Conservation (phyloP, 2,113 vertebrate species). For the Benitochromis conjunctus region DNA sequence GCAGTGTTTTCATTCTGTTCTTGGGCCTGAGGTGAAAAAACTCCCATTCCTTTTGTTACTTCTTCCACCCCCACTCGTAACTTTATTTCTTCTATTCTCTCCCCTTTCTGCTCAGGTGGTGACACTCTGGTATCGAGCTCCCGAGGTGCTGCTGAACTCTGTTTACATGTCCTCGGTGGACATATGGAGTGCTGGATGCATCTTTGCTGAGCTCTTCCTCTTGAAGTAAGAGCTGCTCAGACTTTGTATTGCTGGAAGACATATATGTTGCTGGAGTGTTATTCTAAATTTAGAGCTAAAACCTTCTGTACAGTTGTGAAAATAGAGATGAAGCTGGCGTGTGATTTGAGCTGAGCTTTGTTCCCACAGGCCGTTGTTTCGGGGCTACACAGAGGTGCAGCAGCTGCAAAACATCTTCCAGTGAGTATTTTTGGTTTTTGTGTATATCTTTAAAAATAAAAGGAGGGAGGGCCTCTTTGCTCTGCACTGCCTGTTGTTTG, state of each 20-base stretch:
- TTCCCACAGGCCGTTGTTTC: conserved; percentile 68
- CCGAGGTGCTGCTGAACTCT: conserved; percentile 75
- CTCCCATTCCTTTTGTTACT: neutral
- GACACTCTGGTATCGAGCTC: conserved; percentile 78
- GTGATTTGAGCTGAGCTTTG: neutral
- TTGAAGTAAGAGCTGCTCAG: conserved; percentile 44
- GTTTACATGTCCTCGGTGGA: conserved; percentile 76
- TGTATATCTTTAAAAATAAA: neutral
- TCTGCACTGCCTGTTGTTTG: neutral
- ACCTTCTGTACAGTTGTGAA: neutral
- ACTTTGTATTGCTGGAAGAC: neutral
- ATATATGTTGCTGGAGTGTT: neutral
- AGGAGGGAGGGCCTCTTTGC: neutral
- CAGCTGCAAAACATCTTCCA: conserved; percentile 77
- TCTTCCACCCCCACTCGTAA: neutral
- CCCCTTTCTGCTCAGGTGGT: conserved; percentile 61
- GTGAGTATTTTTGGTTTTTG: conserved; percentile 49
- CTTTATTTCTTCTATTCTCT: rapidly evolving
- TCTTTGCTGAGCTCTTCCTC: conserved; percentile 77
- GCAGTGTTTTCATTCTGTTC: neutral
- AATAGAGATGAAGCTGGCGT: neutral
- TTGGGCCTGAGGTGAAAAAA: neutral
- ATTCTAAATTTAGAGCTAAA: neutral
- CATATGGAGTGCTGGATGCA: conserved; percentile 77
- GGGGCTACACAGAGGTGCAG: conserved; percentile 64